Evolutionary conservation across 1,140 invertebrate genomes (phyloP).

Genomic region (Geopemphigus sp.): DNA sequence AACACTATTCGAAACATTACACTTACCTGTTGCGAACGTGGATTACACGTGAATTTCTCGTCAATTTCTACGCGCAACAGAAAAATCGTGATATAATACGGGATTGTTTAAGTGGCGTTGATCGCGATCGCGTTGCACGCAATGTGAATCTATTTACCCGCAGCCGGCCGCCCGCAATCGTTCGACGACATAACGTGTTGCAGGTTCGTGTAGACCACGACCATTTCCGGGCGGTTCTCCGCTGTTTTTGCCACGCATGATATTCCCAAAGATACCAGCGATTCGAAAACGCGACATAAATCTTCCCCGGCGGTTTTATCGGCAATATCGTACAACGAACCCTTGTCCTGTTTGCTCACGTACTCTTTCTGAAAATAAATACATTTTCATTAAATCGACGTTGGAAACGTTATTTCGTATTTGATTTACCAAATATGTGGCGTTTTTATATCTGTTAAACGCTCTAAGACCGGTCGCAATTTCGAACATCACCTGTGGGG

Average conservation of each 20-base stretch:
- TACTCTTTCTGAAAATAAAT: not conserved
- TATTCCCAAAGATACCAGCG: not conserved
- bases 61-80: no score
- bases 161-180: not conserved
- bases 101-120: no score
- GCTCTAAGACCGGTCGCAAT: slow-evolving; percentile 72
- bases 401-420: not conserved
- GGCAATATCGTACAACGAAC: not conserved
- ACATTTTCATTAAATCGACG: no score
- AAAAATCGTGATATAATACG: no score
- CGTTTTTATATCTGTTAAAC: slow-evolving; percentile 61
- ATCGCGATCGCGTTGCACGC: no score
- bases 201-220: slow-evolving; percentile 14
- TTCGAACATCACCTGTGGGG: slow-evolving; percentile 69
- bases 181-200: slow-evolving; percentile 2
- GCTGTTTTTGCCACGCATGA: not conserved
- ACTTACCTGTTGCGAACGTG: no score
- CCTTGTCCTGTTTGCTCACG: not conserved
- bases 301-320: slow-evolving; percentile 18
- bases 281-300: not conserved
- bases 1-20: no score
- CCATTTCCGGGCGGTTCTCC: slow-evolving; percentile 18
- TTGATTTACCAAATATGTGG: slow-evolving; percentile 56
- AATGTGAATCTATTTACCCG: no score
- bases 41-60: no score